Base-by-base conservation (phyloP, 1,140 invertebrate species). In the Ips typographus region DNA sequence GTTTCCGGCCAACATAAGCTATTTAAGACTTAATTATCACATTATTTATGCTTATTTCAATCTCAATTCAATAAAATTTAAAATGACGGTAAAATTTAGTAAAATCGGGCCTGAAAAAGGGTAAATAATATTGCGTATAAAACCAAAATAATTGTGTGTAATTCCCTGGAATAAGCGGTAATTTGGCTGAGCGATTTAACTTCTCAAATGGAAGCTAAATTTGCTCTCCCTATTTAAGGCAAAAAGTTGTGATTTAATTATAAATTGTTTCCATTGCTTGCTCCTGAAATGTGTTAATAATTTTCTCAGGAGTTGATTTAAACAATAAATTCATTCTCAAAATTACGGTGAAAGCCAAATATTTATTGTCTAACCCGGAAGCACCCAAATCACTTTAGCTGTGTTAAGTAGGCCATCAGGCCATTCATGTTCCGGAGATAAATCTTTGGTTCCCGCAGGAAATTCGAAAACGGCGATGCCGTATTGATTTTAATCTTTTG, bases 171-270 rank as follows among this genome's bases (percentile, higher is more conserved):
- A 60, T 60, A 60, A 3, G 40, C 36, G 58, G 40, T 37, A 44
- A 60, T 60, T 60, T 36, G n/a, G 58, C 42, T 44, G 58, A 44
- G 37, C 58, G 8, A 60, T 60, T 60, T 60, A 44, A 38, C 58
- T 37, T 7, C 37, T 4, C 44, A 60, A 60, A 60, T 60, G 58
- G 2, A 60, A 60, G 5, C 40, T 39, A 60, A 60, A 60, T 60
- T 60, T 43, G 58, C 22, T 61, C 59, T 22, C 3, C 44, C 44
- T 49, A 22, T 22, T 49, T 49, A 49, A 22, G 22, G 22, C 22
- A 22, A 22, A n/a, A 22, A 22, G 22, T 22, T 22, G 22, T 22
- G 22, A 22, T 22, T 22, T 22, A 22, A 22, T 22, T 22, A 22
- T 22, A 22, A 22, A 22, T 22, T 22, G 22, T 22, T 22, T 22